Evolutionary conservation across 1,140 invertebrate species (phyloP).

Genomic region (Lordiphosa collinella): DNA sequence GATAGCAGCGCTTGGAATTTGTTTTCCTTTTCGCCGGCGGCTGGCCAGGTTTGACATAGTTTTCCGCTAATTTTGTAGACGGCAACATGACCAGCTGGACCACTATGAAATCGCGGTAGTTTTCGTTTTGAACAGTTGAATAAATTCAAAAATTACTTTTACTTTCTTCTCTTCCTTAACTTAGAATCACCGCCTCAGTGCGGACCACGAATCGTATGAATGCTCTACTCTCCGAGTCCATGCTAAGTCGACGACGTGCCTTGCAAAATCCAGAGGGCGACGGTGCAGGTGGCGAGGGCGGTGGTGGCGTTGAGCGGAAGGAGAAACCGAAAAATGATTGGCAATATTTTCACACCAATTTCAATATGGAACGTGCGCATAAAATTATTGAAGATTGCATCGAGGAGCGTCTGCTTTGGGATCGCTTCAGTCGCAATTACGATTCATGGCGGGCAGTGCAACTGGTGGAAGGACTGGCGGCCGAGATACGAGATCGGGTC

Average conservation of each 20-base stretch:
- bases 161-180: constrained; percentile 19
- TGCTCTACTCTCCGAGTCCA: constrained; percentile 72
- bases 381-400: constrained; percentile 75
- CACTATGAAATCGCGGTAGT: constrained; percentile 68
- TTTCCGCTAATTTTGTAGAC: constrained; percentile 1
- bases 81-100: constrained; percentile 54
- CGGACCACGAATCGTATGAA: constrained; percentile 78
- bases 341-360: constrained; percentile 77
- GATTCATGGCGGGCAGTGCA: constrained; percentile 74
- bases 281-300: neutral
- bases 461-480: constrained; percentile 63
- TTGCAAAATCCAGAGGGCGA: constrained; percentile 46
- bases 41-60: constrained; percentile 15
- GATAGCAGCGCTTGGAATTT: constrained; percentile 65
- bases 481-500: constrained; percentile 70
- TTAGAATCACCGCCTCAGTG: constrained; percentile 75
- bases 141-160: neutral
- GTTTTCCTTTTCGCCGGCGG: constrained; percentile 49
- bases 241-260: constrained; percentile 57
- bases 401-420: constrained; percentile 75
- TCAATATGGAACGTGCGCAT: constrained; percentile 74
- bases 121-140: neutral
- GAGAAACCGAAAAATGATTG: constrained; percentile 71
- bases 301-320: constrained; percentile 34
- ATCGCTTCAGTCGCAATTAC: constrained; percentile 74